Conservation (phyloP, 2,888 invertebrate species). For the Hypsopygia costalis region DNA sequence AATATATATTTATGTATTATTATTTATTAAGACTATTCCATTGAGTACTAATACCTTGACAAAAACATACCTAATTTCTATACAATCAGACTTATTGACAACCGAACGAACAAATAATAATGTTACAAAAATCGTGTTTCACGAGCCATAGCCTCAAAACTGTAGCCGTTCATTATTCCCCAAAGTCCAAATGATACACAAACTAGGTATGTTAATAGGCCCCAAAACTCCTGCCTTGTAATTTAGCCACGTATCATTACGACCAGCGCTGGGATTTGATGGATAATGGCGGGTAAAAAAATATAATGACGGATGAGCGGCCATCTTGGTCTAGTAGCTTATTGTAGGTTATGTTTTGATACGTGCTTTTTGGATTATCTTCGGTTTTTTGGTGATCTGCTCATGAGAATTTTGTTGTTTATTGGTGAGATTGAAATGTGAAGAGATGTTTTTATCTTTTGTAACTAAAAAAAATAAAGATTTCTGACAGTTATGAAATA, state of each 20-base stretch:
- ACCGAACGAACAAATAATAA: neutral
- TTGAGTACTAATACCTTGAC: too few relatives aligned
- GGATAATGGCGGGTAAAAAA: constrained; percentile 63
- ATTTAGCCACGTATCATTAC: constrained; percentile 75
- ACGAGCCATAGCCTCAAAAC: constrained; percentile 21
- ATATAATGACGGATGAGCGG: constrained; percentile 52
- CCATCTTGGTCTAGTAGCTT: constrained; percentile 47
- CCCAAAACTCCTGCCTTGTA: constrained; percentile 57
- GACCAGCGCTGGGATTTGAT: constrained; percentile 41
- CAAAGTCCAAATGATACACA: constrained; percentile 55
- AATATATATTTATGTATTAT: too few relatives aligned
- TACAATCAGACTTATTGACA: constrained; percentile 9
- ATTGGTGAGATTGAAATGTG: neutral
- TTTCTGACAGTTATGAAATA: too few relatives aligned
- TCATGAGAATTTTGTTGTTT: neutral
- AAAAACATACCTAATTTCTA: too few relatives aligned
- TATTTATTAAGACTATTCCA: too few relatives aligned
- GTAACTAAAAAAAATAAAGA: too few relatives aligned
- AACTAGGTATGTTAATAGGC: constrained; percentile 72
- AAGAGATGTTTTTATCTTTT: too few relatives aligned
- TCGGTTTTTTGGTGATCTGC: neutral
- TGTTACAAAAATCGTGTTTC: constrained; percentile 11
- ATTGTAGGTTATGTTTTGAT: constrained; percentile 21
- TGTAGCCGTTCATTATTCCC: constrained; percentile 17
- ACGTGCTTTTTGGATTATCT: constrained; percentile 1